phyloP scores from a whole-genome alignment of 2,888 invertebrate genomes.

The Ariolimax columbianus region DNA sequence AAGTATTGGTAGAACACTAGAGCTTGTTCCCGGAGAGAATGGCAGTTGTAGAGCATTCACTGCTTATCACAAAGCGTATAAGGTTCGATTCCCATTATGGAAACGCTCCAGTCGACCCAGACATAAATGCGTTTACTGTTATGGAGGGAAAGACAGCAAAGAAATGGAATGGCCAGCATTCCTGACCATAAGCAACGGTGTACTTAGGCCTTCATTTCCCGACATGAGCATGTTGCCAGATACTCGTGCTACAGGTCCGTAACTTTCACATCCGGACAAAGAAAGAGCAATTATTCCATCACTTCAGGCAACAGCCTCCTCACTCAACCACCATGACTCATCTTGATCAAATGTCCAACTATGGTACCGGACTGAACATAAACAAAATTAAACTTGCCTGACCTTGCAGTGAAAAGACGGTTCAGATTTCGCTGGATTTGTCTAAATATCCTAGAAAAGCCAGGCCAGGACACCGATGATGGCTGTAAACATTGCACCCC shows the following conservation, averaged over 20 bases:
- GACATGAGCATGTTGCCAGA: neutral
- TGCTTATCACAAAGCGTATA: too few species aligned
- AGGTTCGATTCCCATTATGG: too few species aligned
- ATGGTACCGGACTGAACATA: neutral
- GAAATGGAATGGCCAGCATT: too few species aligned
- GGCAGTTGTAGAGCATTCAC: too few species aligned
- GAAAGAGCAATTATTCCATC: neutral
- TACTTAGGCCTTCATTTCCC: too few species aligned
- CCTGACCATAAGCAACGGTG: too few species aligned
- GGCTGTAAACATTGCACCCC: neutral
- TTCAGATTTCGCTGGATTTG: constrained; percentile 1
- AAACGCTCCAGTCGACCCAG: too few species aligned
- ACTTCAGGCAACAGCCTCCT: neutral
- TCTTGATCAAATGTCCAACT: neutral
- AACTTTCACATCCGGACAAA: constrained; percentile 22
- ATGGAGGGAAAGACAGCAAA: too few species aligned
- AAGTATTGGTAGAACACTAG: too few species aligned
- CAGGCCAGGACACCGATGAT: neutral
- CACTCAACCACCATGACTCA: constrained; percentile 2
- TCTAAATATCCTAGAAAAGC: neutral
- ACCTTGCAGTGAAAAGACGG: neutral
- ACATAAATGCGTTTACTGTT: too few species aligned
- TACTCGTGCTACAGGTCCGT: neutral
- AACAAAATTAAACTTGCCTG: constrained; percentile 4
- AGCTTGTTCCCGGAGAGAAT: too few species aligned